Base-by-base conservation (phyloP, 2,888 invertebrate genomes). In the Xanthia togata region DNA sequence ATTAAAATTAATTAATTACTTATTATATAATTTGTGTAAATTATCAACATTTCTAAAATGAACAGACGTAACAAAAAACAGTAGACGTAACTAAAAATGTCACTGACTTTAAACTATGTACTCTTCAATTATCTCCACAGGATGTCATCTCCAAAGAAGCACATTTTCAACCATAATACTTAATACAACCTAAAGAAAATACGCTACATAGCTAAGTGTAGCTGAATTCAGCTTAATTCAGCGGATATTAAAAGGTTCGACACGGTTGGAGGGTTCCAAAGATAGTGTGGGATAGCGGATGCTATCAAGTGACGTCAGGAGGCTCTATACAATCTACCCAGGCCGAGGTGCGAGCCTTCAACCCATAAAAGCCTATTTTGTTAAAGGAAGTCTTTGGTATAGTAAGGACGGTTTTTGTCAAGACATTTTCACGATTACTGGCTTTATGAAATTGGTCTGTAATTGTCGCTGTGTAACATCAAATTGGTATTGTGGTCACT, bases 171-270 rank as follows among this genome's bases (percentile, higher is more conserved):
- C 50, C 26, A 41, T 23, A 55, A 23, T 41, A 20, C 60, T 47
- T 50, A 63, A 12, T 55, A 57, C 6, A 47, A 44, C 38, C 20
- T 55, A 55, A 55, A 73, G 23, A 47, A 81, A 83, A 73, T 55
- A 64, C 26, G 26, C 53, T 72, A 67, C 76, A 60, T 23, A 63
- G 55, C 59, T 59, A 64, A 69, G 44, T 64, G 31, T 53, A 53
- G 70, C 47, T 55, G 23, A 55, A 60, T 70, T 57, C 50, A 55
- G 57, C 75, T 71, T 79, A 82, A 83, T 70, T 80, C 68, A 84
- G 53, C 88, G 88, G 87, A 87, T 87, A 87, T 87, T 86, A 82
- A 77, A 68, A 57, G 77, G 62, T 70, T 79, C 76, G 78, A 84
- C 65, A 86, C 79, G 81, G 71, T 72, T 75, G 68, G 60, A 59